Percentiles rank a stretch among this genome's conserved stretches.
These are phyloP conservation scores for Nannospalax galili DNA, from an alignment of 2,113 vertebrate species.

Conservation along the genomic window DNA sequence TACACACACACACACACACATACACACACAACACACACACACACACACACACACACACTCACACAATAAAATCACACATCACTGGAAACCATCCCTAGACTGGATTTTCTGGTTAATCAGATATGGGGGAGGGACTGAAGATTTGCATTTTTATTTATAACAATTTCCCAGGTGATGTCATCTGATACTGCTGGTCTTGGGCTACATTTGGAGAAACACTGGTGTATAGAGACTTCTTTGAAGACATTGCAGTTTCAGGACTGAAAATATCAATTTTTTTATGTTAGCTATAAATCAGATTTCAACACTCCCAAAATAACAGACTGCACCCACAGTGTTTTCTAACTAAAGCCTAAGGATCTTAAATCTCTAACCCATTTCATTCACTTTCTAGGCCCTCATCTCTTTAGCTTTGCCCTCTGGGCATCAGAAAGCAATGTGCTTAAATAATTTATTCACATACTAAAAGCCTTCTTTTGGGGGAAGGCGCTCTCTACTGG, in stretches of 20 bases:
- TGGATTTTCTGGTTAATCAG: constrained; percentile 33
- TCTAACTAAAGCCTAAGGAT: constrained; percentile 50
- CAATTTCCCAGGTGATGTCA: constrained; percentile 9
- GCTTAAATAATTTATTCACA: constrained; percentile 69
- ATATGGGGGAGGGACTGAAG: neutral
- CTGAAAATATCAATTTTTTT: constrained; percentile 56
- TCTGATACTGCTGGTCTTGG: neutral
- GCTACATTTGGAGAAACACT: constrained; percentile 24
- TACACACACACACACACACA: neutral
- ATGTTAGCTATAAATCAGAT: constrained; percentile 60
- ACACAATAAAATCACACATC: constrained; percentile 40
- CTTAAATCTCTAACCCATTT: constrained; percentile 43
- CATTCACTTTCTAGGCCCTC: constrained; percentile 5
- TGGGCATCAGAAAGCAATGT: constrained; percentile 44
- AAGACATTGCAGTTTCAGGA: constrained; percentile 42
- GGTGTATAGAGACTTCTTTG: constrained; percentile 8
- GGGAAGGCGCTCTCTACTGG: constrained; percentile 59
- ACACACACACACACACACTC: neutral
- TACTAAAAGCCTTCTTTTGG: constrained; percentile 69
- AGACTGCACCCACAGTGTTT: constrained; percentile 52
- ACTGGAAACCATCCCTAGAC: neutral
- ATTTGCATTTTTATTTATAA: constrained; percentile 41
- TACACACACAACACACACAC: neutral
- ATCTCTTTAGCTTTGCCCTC: constrained; percentile 58
- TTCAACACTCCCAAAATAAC: constrained; percentile 47